Conservation (phyloP, 1,140 invertebrate species). For the Drosophila ercepeae region DNA sequence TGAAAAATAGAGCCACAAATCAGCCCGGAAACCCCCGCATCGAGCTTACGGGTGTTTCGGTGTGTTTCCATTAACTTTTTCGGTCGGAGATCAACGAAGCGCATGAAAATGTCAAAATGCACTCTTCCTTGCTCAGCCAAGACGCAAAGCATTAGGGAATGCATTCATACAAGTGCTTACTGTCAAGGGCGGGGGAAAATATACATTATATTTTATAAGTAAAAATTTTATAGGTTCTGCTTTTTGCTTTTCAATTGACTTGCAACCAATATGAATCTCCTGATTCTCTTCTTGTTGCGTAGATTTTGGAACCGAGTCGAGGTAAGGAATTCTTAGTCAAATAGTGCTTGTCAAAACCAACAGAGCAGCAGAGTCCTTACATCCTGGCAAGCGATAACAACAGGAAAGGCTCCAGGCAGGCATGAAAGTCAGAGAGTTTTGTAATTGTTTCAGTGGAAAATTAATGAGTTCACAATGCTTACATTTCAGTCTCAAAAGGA, state of each 20-base stretch:
- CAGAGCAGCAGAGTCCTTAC: constrained; percentile 29
- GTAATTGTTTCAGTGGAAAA: constrained; percentile 51
- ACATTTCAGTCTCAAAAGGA: constrained; percentile 54
- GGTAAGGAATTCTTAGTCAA: neutral
- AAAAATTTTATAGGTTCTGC: too few relatives aligned
- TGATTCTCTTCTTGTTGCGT: neutral
- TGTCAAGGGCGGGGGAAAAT: neutral
- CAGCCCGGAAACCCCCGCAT: neutral
- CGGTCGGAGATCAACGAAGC: constrained; percentile 59
- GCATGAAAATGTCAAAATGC: constrained; percentile 78
- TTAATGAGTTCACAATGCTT: constrained; percentile 63
- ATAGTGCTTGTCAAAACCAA: constrained; percentile 58
- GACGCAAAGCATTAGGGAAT: constrained; percentile 11
- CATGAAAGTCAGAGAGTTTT: constrained; percentile 41
- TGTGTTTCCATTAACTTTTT: constrained; percentile 71
- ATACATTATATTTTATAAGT: too few relatives aligned
- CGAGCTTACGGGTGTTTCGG: constrained; percentile 13
- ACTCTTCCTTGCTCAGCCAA: constrained; percentile 42
- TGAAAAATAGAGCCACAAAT: constrained; percentile 36
- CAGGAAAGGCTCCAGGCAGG: constrained; percentile 42
- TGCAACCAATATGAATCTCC: neutral
- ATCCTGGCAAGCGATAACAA: constrained; percentile 25
- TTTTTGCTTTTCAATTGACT: neutral
- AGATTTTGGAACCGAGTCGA: neutral
- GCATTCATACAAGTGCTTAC: neutral